Evolutionary conservation across 2,797 vertebrate species (phyloP).

Genomic region (Galago senegalensis): DNA sequence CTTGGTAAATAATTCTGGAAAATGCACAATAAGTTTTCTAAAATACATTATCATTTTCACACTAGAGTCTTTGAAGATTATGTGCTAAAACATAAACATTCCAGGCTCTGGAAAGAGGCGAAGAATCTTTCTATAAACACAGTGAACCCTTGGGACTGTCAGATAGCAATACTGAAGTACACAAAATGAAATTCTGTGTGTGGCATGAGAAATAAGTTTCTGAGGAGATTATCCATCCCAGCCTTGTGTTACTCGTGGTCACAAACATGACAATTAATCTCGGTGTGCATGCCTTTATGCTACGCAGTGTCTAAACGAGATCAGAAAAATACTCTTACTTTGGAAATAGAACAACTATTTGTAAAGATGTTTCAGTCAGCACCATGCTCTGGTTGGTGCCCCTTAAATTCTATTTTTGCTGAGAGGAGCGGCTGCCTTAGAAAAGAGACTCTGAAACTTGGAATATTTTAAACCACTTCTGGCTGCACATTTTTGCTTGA

Average conservation of each 20-base stretch:
- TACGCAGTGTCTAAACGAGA: slow-evolving; percentile 77
- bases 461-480: background rate
- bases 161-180: slow-evolving; percentile 45
- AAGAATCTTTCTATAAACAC: slow-evolving; percentile 78
- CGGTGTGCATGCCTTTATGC: slow-evolving; percentile 61
- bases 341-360: slow-evolving; percentile 85
- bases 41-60: slow-evolving; percentile 65
- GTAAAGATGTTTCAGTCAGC: slow-evolving; percentile 74
- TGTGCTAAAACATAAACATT: slow-evolving; percentile 79
- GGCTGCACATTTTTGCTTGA: slow-evolving; percentile 46
- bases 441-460: background rate
- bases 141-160: slow-evolving; percentile 59
- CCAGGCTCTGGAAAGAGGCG: slow-evolving; percentile 60
- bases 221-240: slow-evolving; percentile 82
- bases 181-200: slow-evolving; percentile 70
- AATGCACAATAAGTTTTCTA: slow-evolving; percentile 44
- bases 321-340: slow-evolving; percentile 74
- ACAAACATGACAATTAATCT: slow-evolving; percentile 79
- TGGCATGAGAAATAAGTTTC: slow-evolving; percentile 67
- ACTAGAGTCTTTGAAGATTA: slow-evolving; percentile 70
- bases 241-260: slow-evolving; percentile 53
- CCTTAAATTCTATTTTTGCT: slow-evolving; percentile 61
- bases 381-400: slow-evolving; percentile 63
- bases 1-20: slow-evolving; percentile 42
- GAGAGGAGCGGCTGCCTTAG: background rate